Evolutionary conservation across 2,113 vertebrate species (phyloP).

Genomic region (Tiliqua scincoides): DNA sequence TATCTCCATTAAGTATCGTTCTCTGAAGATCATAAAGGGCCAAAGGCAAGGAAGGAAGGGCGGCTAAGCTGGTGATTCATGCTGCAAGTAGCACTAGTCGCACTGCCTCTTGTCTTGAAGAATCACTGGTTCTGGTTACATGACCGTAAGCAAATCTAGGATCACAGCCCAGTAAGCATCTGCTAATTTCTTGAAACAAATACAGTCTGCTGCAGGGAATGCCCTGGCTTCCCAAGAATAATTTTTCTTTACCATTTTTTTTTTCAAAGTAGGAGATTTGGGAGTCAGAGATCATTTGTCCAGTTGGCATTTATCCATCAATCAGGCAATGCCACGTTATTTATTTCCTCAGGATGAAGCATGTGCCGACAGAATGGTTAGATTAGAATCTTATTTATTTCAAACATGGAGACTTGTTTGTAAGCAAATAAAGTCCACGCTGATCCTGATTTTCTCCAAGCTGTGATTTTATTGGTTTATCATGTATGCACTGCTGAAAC

Average conservation of each 20-base stretch:
- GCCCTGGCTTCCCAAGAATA: slow-evolving; percentile 36
- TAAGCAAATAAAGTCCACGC: slow-evolving; percentile 29
- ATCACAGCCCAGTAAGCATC: slow-evolving; percentile 35
- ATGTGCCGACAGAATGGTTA: slow-evolving; percentile 37
- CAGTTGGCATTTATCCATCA: slow-evolving; percentile 42
- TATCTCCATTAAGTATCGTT: neutral
- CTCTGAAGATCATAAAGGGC: neutral
- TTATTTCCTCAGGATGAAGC: slow-evolving; percentile 35
- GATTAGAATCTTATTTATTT: slow-evolving; percentile 37
- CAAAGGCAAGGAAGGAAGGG: neutral
- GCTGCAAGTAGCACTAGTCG: neutral
- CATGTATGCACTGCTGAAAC: neutral
- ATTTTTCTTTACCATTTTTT: slow-evolving; percentile 36
- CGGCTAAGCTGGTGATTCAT: neutral
- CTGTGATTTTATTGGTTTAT: neutral
- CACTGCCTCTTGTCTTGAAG: neutral
- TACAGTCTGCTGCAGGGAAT: slow-evolving; percentile 10
- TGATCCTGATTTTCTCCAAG: neutral
- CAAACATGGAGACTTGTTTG: slow-evolving; percentile 9
- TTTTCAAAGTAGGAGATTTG: slow-evolving; percentile 54
- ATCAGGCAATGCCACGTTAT: slow-evolving; percentile 4
- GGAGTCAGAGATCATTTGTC: slow-evolving; percentile 45
- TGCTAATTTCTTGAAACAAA: slow-evolving; percentile 54
- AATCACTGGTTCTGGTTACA: neutral
- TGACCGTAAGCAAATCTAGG: slow-evolving; percentile 31